A percentile compares a stretch with the other conserved stretches of the same genome.
These are phyloP conservation scores for Drosophila bifasciata DNA, from an alignment of 1,140 invertebrate genomes.

Conservation along the genomic window DNA sequence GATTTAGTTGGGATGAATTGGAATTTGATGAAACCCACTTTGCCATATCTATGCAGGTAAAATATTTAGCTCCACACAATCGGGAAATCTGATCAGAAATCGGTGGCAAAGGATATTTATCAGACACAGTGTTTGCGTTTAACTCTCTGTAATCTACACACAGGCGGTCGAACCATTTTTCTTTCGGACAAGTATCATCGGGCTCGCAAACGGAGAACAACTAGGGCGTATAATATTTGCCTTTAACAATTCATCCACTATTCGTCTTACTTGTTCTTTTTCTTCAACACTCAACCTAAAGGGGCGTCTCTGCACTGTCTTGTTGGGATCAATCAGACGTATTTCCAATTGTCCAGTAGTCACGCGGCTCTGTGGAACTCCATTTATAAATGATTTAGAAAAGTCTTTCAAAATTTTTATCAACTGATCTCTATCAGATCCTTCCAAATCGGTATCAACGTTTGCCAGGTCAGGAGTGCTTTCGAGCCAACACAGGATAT, in stretches of 20 bases:
- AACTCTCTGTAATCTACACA: constrained; percentile 7
- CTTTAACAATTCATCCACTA: constrained; percentile 6
- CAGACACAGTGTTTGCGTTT: constrained; percentile 9
- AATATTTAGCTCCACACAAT: constrained; percentile 6
- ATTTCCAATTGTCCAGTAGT: constrained; percentile 9
- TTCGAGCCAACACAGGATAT: not conserved
- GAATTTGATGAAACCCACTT: constrained; percentile 3
- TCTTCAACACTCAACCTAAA: constrained; percentile 10
- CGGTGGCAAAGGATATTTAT: constrained; percentile 11
- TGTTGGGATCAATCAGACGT: constrained; percentile 19
- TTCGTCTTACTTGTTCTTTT: constrained; percentile 1
- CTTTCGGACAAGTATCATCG: constrained; percentile 11
- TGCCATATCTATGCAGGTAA: not conserved
- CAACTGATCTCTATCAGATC: no score
- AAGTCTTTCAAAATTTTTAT: not conserved
- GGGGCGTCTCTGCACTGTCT: constrained; percentile 3
- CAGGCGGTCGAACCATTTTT: constrained; percentile 6
- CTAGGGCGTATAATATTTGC: constrained; percentile 14
- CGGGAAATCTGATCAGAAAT: constrained; percentile 1
- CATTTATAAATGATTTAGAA: constrained; percentile 12
- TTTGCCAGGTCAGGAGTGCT: not conserved
- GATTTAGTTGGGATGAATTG: not conserved
- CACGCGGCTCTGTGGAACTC: constrained; percentile 8
- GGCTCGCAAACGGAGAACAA: constrained; percentile 8
- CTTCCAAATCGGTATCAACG: not conserved